Base-by-base conservation (phyloP, 2,888 invertebrate genomes). In the Acanthosepion lycidas region DNA sequence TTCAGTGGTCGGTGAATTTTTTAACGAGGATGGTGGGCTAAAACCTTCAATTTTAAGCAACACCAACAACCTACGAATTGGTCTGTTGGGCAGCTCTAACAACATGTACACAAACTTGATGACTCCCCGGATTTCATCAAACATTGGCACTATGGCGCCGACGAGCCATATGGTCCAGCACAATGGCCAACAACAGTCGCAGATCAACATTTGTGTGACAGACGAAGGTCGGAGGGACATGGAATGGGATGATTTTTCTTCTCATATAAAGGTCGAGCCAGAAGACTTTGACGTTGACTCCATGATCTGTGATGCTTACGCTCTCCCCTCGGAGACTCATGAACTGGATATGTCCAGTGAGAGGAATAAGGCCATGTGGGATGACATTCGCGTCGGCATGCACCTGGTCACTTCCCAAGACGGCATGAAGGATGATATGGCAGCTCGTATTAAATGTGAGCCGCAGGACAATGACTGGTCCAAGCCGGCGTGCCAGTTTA, bases 1-100 rank as follows among this genome's bases (percentile, higher is more conserved):
- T 42, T 98, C 98, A 28, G 98, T 98, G 95, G 98, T 98, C 95
- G 98, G 98, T 97, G 98, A 98, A 96, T 98, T 98, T 97, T 98
- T 98, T 97, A 96, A 96, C 55, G 97, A 96, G 95, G 96, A 96
- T 49, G 93, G 93, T 42, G 64, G 51, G 49, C 91, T 33, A 49
- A 95, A 92, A 94, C 59, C 64, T 53, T 92, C 94, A 64, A 23
- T 94, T 94, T 20, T 94, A 64, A 91, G 91, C 59, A 33, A 55
- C 48, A 94, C 93, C 91, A 91, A 94, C 28, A 94, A 94, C 93
- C 49, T 94, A 26, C 91, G 49, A n/a, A 49, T 49, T 28, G 53
- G 49, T 18, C 51, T 49, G 49, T 93, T 93, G 33, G 53, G n/a
- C 51, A 93, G 53, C 53, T 92, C 48, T 15, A 93, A 28, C n/a